Conservation (phyloP, 2,113 vertebrate species). For the Podarcis muralis region DNA sequence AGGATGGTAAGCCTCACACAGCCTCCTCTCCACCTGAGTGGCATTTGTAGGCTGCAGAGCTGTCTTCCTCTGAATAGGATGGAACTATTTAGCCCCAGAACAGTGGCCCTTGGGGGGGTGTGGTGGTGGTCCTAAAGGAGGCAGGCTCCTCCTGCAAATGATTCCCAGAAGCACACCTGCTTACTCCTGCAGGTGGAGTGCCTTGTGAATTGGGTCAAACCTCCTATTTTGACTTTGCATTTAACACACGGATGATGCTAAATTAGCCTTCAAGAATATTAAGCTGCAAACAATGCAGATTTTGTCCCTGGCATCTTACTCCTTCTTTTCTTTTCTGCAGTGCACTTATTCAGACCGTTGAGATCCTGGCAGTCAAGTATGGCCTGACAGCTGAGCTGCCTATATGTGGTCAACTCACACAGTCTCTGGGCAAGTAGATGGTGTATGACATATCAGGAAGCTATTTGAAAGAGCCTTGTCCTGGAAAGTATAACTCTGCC, state of each 20-base stretch:
- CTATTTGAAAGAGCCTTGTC: constrained; percentile 47
- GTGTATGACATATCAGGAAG: constrained; percentile 36
- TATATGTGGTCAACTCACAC: constrained; percentile 2
- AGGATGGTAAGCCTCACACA: constrained; percentile 83
- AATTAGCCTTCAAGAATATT: background rate
- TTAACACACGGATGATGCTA: background rate
- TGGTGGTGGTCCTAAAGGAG: background rate
- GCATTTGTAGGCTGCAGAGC: background rate
- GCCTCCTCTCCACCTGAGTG: background rate
- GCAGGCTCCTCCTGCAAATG: background rate
- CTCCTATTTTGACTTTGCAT: background rate
- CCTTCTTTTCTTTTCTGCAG: constrained; percentile 70
- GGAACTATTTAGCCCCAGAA: too few relatives aligned
- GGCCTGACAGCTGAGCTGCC: constrained; percentile 61
- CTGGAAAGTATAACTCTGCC: constrained; percentile 38
- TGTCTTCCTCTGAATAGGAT: background rate
- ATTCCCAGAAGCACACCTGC: background rate
- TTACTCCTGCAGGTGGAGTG: background rate
- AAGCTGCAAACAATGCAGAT: background rate
- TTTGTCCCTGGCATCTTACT: accelerated
- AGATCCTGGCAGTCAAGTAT: constrained; percentile 83
- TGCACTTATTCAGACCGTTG: constrained; percentile 81
- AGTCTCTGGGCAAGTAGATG: constrained; percentile 6
- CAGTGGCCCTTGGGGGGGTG: background rate
- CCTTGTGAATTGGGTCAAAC: background rate